Percentiles rank a stretch among this genome's conserved stretches.
Evolutionary conservation across 2,113 vertebrate species (phyloP).

Genomic region (Chascanopsetta lugubris): DNA sequence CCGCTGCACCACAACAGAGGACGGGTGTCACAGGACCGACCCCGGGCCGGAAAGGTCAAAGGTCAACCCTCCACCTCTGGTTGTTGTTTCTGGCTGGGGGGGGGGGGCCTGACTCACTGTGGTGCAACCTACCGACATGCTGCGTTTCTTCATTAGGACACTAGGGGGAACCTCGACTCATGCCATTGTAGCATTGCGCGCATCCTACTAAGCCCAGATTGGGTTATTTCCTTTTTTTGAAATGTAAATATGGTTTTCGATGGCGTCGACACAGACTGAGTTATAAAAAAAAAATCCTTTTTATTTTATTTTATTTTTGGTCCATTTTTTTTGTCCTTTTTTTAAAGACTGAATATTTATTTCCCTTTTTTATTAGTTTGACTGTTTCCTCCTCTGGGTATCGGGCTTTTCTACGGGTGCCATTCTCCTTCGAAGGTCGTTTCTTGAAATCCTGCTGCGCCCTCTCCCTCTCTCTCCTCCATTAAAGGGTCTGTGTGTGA

Average conservation of each 20-base stretch:
- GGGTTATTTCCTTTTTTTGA: conserved; percentile 86
- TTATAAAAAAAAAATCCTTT: conserved; percentile 75
- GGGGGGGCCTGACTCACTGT: conserved; percentile 7
- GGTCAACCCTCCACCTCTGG: too few species aligned
- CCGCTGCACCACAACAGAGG: conserved; percentile 27
- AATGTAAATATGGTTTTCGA: conserved; percentile 88
- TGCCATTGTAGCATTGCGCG: conserved; percentile 91
- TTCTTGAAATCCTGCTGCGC: conserved; percentile 40
- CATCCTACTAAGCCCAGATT: conserved; percentile 81
- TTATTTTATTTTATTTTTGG: conserved; percentile 67
- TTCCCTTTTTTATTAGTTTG: conserved; percentile 80
- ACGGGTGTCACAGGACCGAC: conserved; percentile 16
- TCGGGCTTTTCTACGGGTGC: conserved; percentile 76
- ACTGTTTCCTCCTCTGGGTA: conserved; percentile 82
- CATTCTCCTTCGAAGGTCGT: conserved; percentile 62
- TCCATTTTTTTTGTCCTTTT: conserved; percentile 59
- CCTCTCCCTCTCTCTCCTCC: conserved; percentile 43
- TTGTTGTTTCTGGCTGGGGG: not conserved
- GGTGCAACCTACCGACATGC: conserved; percentile 57
- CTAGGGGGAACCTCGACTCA: conserved; percentile 83
- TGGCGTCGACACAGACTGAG: not conserved
- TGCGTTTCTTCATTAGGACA: conserved; percentile 59
- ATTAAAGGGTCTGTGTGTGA: conserved; percentile 6
- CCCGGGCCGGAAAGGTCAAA: conserved; percentile 47
- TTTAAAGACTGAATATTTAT: conserved; percentile 86